Base-by-base conservation (phyloP, 2,888 invertebrate genomes). In the Lasioglossum vierecki region DNA sequence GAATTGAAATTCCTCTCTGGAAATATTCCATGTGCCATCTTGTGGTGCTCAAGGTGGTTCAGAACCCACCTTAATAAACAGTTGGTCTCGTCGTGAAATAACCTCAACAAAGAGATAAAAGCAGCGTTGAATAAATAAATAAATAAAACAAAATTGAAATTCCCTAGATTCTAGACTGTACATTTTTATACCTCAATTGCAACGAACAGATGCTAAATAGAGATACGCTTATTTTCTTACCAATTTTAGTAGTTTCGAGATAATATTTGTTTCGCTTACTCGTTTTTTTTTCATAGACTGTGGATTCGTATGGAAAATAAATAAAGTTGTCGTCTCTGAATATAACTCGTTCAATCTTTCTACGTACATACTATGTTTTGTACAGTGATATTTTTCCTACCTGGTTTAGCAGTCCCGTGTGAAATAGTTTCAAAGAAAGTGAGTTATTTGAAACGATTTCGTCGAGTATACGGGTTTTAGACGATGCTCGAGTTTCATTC, bases 401-500 rank as follows among this genome's bases (percentile, higher is more conserved):
- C 22, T 18, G 53, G 8, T 22, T 53, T 22, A 35, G 35, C 57
- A 11, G n/a, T n/a, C 57, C n/a, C 11, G 11, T 11, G n/a, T n/a
- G n/a, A 57, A 57, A 57, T 57, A 63, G 2, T 63, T 18, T 68
- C 9, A 18, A 68, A 39, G 35, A 68, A 68, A 68, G 22, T 22
- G 39, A 39, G 39, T 13, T 44, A n/a, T 41, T 44, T n/a, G 70
- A n/a, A 22, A 70, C n/a, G 22, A 70, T 41, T 41, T 70, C 41
- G 41, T 41, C 41, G 70, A 26, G 41, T n/a, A 13, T 44, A 22
- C n/a, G 70, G 41, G 44, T 13, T 57, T n/a, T 13, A 39, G 53
- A 76, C 35, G 76, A 76, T 41, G 66, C 74, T 66, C 26, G 70
- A 49, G 46, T 76, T 78, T 79, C 80, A 79, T 83, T 87, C 82